Evolutionary conservation across 2,888 invertebrate genomes (phyloP), one percentile per base, ranked within the genome.

Genomic region (Aproaerema taeniolella): DNA sequence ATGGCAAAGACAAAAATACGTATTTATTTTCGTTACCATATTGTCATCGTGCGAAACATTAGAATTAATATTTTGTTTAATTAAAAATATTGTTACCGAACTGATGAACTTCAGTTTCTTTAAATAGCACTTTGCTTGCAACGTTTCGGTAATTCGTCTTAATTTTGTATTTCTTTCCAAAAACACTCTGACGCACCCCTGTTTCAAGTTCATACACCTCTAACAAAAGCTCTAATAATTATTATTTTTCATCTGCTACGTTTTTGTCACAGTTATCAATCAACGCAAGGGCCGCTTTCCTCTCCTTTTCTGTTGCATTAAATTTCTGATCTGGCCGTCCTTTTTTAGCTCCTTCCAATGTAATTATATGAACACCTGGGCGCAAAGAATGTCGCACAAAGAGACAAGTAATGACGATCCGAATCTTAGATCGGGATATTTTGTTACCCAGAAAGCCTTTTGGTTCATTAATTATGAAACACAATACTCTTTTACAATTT

Each of bases 191-290:
- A 46, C 54, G 55, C 70, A 83, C 71, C 85, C 85, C 85, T 86
- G 59, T 59, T 55, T 48, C 65, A 14, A 67, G 70, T 72, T 78
- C 74, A 72, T 79, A 71, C 73, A 68, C 74, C 64, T 76, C 71
- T 79, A 78, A 86, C 86, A 86, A 86, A 79, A 73, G 82, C 69
- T 74, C 67, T 71, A 80, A 85, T 86, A 85, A 86, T 86, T 80
- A 86, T 86, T 86, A 85, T 86, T 86, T 83, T 83, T 86, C 85
- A 83, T 86, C 83, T 83, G 83, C 75, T 75, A 74, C 86, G 80
- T 86, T 86, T 85, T 86, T 87, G 87, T 87, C 87, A 85, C 86
- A 87, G 87, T 86, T 87, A 87, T 87, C 87, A 87, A 87, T 87
- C 87, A 87, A 85, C 75, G 74, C 71, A 69, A 78, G 77, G 78